Percentiles rank a stretch among this genome's conserved stretches.
Evolutionary conservation across 2,113 vertebrate species (phyloP).

Genomic region (Scatophagus argus): DNA sequence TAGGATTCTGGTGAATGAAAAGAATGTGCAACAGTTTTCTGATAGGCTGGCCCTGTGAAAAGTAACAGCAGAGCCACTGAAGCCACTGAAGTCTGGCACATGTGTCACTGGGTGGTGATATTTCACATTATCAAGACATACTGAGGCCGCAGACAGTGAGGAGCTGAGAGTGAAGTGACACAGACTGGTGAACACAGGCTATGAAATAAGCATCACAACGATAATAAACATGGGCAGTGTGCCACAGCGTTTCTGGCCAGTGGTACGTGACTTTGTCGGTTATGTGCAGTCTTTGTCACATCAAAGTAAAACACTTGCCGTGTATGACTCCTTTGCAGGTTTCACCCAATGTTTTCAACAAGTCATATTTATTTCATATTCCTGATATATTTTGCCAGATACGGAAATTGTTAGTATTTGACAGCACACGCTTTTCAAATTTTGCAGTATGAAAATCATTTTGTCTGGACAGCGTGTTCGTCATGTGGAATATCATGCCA

Average conservation of each 20-base stretch:
- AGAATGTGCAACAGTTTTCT: constrained; percentile 36
- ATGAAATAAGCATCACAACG: background rate
- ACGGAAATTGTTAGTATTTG: too few relatives aligned
- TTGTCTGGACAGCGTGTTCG: too few relatives aligned
- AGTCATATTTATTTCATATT: background rate
- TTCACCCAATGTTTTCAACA: background rate
- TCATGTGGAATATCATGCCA: too few relatives aligned
- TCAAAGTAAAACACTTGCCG: background rate
- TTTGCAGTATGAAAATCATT: too few relatives aligned
- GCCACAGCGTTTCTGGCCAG: background rate
- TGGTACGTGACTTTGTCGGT: background rate
- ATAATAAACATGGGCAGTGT: constrained; percentile 24
- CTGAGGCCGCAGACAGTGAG: constrained; percentile 9
- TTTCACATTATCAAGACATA: constrained; percentile 62
- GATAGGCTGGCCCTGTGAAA: constrained; percentile 20
- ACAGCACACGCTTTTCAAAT: too few relatives aligned
- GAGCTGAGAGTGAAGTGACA: constrained; percentile 54
- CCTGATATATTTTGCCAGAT: too few relatives aligned
- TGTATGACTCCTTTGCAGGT: background rate
- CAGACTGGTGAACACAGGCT: background rate
- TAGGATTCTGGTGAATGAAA: background rate
- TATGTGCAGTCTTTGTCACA: constrained; percentile 2
- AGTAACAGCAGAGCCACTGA: constrained; percentile 14
- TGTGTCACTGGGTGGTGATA: constrained; percentile 59
- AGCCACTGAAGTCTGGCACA: constrained; percentile 23